Conservation (phyloP, 2,888 invertebrate species). For the Sesamia inferens region DNA sequence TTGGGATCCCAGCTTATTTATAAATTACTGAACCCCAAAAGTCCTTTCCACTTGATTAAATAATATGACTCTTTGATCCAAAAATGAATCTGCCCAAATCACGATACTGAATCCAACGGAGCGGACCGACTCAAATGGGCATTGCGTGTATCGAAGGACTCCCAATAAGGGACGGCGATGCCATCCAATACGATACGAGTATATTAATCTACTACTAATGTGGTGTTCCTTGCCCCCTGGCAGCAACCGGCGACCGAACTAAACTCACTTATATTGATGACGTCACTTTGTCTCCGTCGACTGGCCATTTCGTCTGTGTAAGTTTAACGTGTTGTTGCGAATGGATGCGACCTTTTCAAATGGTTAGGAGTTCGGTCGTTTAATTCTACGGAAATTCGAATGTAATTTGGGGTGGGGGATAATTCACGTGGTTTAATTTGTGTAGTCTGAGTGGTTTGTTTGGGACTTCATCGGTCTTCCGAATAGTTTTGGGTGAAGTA, state of each 20-base stretch:
- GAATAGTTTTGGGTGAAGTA: slow-evolving; percentile 51
- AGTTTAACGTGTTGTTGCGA: slow-evolving; percentile 77
- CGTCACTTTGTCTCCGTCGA: slow-evolving; percentile 83
- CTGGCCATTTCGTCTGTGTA: slow-evolving; percentile 78
- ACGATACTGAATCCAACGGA: slow-evolving; percentile 69
- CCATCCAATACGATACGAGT: slow-evolving; percentile 74
- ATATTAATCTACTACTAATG: slow-evolving; percentile 88
- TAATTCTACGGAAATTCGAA: slow-evolving; percentile 76
- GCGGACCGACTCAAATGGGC: slow-evolving; percentile 79
- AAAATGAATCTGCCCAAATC: slow-evolving; percentile 67
- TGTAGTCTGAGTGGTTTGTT: slow-evolving; percentile 56
- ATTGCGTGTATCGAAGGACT: slow-evolving; percentile 84
- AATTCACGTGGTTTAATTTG: slow-evolving; percentile 66
- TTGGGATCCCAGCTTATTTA: slow-evolving; percentile 50
- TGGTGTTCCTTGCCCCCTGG: slow-evolving; percentile 79
- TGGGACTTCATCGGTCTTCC: slow-evolving; percentile 47
- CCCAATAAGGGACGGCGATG: slow-evolving; percentile 75
- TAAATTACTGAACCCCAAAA: slow-evolving; percentile 62
- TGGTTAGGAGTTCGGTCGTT: slow-evolving; percentile 71
- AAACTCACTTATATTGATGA: slow-evolving; percentile 83
- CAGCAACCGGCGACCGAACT: slow-evolving; percentile 68
- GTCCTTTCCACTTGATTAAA: slow-evolving; percentile 64
- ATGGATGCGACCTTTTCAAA: slow-evolving; percentile 74
- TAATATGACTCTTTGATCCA: slow-evolving; percentile 67
- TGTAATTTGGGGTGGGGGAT: slow-evolving; percentile 71